Evolutionary conservation across 2,797 vertebrate genomes (phyloP).

Genomic region (Galaxias olidus): DNA sequence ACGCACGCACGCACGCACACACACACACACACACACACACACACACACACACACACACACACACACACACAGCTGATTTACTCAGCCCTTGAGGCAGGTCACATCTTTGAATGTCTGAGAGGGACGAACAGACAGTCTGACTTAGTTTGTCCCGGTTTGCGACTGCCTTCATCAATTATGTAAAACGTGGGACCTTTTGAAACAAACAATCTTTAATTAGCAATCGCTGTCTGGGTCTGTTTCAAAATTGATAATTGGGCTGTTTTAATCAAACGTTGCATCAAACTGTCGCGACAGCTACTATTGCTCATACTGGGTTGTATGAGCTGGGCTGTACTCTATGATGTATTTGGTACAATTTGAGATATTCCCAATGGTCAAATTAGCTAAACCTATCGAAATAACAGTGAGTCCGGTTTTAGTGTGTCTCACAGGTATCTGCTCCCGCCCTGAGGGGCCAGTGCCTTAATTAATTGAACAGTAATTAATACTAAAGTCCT

Average conservation of each 20-base stretch:
- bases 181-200: slow-evolving; percentile 57
- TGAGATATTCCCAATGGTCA: slow-evolving; percentile 8
- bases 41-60: too few species aligned
- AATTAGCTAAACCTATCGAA: slow-evolving; percentile 44
- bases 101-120: slow-evolving; percentile 16
- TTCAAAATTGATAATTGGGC: slow-evolving; percentile 32
- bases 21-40: too few species aligned
- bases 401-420: slow-evolving; percentile 43
- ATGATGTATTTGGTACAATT: neutral
- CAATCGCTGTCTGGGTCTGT: too few species aligned
- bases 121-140: slow-evolving; percentile 15
- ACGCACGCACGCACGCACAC: too few species aligned
- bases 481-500: slow-evolving; percentile 70
- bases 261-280: slow-evolving; percentile 66
- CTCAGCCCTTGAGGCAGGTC: slow-evolving; percentile 44
- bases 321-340: neutral
- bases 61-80: slow-evolving; percentile 16
- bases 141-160: slow-evolving; percentile 49
- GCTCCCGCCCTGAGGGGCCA: slow-evolving; percentile 63
- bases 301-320: neutral
- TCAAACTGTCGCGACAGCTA: slow-evolving; percentile 54
- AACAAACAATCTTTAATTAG: slow-evolving; percentile 5
- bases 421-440: slow-evolving; percentile 52
- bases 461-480: slow-evolving; percentile 66
- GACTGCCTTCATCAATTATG: slow-evolving; percentile 63